These are phyloP conservation scores for Ditylenchus weischeri DNA, from an alignment of 2,888 invertebrate species.

Conservation along the genomic window DNA sequence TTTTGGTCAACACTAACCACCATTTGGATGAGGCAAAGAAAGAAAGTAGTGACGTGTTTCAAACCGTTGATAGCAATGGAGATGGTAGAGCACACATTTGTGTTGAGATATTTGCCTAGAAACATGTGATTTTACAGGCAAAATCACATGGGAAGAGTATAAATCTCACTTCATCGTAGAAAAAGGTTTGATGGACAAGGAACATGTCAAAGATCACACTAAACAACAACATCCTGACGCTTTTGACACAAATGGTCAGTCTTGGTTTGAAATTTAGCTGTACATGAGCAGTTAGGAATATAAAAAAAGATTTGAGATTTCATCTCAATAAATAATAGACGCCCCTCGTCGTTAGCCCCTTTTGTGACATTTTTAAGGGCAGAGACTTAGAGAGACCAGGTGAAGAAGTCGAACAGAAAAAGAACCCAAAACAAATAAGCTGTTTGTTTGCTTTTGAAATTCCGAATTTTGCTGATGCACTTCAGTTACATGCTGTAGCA, in stretches of 20 bases:
- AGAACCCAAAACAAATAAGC: no score
- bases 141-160: constrained; percentile 78
- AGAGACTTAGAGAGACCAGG: no score
- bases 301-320: no score
- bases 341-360: no score
- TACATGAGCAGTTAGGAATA: no score
- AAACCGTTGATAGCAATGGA: constrained; percentile 35
- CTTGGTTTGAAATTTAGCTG: background rate
- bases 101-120: background rate
- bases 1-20: constrained; percentile 58
- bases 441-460: no score
- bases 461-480: no score
- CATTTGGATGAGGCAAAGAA: constrained; percentile 60
- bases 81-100: constrained; percentile 31
- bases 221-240: constrained; percentile 21
- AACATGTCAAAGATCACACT: constrained; percentile 62
- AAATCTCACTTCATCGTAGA: constrained; percentile 71
- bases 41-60: constrained; percentile 53
- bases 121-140: constrained; percentile 52
- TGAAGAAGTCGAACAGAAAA: no score
- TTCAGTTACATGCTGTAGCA: no score
- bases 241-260: constrained; percentile 33
- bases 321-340: no score
- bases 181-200: constrained; percentile 68
- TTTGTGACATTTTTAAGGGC: no score